Evolutionary conservation across 2,797 vertebrate genomes (phyloP).

Genomic region (Anabacerthia variegaticeps): DNA sequence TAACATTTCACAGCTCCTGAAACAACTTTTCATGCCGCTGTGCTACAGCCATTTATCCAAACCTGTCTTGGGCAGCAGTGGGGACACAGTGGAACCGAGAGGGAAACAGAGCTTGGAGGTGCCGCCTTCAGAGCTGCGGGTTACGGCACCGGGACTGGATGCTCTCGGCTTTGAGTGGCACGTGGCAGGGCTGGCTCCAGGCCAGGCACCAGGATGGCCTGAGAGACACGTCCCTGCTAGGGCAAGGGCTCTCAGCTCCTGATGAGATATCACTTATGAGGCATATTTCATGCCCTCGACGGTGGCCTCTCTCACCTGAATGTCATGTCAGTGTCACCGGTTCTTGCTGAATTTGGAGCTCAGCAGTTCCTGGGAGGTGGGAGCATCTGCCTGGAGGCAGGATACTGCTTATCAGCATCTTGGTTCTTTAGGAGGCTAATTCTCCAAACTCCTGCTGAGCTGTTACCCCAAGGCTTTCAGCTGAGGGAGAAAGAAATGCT

Average conservation of each 20-base stretch:
- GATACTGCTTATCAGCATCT: constrained; percentile 33
- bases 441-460: neutral
- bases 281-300: neutral
- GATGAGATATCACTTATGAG: constrained; percentile 28
- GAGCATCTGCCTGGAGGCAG: constrained; percentile 21
- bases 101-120: accelerated
- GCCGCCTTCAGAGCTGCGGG: accelerated
- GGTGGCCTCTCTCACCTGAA: neutral
- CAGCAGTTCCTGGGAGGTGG: constrained; percentile 42
- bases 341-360: constrained; percentile 45
- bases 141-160: neutral
- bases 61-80: neutral
- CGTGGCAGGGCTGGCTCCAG: neutral
- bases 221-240: neutral
- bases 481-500: neutral
- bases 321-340: neutral
- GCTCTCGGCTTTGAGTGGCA: neutral
- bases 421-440: neutral
- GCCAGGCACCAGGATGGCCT: neutral
- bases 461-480: neutral
- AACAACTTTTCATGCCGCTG: neutral
- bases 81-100: accelerated
- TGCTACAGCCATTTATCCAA: neutral
- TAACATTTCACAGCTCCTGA: neutral
- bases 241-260: neutral